Conservation (phyloP, 2,797 vertebrate species). For the Chaunax sp. region DNA sequence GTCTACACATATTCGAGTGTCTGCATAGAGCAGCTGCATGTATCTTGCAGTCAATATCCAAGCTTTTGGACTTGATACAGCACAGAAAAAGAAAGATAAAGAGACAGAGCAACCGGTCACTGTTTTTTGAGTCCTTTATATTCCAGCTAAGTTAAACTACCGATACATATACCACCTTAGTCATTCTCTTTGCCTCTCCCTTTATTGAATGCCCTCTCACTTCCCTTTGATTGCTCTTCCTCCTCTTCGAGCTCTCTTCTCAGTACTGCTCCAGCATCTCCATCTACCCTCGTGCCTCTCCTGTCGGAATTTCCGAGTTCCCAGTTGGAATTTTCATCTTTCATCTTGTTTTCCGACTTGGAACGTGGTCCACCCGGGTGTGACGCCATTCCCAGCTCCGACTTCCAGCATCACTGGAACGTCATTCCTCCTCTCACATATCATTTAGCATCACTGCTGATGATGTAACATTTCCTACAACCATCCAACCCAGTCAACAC, state of each 20-base stretch:
- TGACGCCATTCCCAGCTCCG: no score
- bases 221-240: constrained; percentile 25
- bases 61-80: constrained; percentile 8
- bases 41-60: constrained; percentile 4
- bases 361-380: no score
- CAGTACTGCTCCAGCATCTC: constrained; percentile 23
- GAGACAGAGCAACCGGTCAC: background rate
- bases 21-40: background rate
- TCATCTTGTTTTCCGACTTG: no score
- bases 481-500: constrained; percentile 45
- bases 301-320: no score
- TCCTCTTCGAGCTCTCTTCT: constrained; percentile 5
- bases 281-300: constrained; percentile 18
- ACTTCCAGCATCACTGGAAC: no score
- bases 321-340: no score
- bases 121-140: constrained; percentile 12
- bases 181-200: constrained; percentile 28
- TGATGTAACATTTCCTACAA: constrained; percentile 60
- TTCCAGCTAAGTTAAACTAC: constrained; percentile 27
- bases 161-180: constrained; percentile 25
- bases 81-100: background rate
- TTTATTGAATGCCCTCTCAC: constrained; percentile 29
- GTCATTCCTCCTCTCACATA: constrained; percentile 52
- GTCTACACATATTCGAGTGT: background rate
- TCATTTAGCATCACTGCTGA: constrained; percentile 51